These are phyloP conservation scores for Andrena trimmerana DNA, from an alignment of 2,888 invertebrate species.

Conservation along the genomic window DNA sequence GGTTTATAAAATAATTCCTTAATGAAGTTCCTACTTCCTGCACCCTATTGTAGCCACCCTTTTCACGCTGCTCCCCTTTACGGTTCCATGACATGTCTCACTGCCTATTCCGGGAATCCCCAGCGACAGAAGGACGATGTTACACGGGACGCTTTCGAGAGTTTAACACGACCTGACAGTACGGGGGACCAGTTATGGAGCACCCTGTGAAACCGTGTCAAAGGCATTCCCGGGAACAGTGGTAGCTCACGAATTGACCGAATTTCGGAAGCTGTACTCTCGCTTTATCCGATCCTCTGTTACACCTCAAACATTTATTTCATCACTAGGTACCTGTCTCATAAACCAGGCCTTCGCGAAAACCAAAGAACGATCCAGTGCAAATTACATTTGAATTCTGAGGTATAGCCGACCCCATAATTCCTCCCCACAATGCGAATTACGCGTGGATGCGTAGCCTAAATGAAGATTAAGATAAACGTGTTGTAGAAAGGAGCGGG, in stretches of 20 bases:
- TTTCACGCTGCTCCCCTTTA: not conserved
- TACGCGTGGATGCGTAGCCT: not conserved
- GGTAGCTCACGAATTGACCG: constrained; percentile 33
- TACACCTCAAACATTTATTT: too few relatives aligned
- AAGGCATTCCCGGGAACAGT: constrained; percentile 45
- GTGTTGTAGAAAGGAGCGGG: not conserved
- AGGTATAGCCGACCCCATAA: not conserved
- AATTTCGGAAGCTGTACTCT: constrained; percentile 42
- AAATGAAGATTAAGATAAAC: constrained; percentile 7
- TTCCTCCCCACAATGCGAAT: not conserved
- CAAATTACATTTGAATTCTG: not conserved
- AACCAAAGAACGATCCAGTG: not conserved
- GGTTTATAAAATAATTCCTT: not conserved
- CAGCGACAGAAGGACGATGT: constrained; percentile 51
- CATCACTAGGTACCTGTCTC: too few relatives aligned
- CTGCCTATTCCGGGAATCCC: constrained; percentile 45
- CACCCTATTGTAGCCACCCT: not conserved
- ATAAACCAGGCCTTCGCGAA: too few relatives aligned
- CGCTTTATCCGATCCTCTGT: not conserved
- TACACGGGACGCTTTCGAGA: constrained; percentile 43
- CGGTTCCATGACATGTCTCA: constrained; percentile 39
- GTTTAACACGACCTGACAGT: constrained; percentile 60
- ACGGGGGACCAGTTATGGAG: constrained; percentile 44
- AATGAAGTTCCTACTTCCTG: not conserved
- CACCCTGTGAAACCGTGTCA: constrained; percentile 47